phyloP scores from a whole-genome alignment of 2,797 vertebrate genomes.

The Odontamblyopus lacepedii region DNA sequence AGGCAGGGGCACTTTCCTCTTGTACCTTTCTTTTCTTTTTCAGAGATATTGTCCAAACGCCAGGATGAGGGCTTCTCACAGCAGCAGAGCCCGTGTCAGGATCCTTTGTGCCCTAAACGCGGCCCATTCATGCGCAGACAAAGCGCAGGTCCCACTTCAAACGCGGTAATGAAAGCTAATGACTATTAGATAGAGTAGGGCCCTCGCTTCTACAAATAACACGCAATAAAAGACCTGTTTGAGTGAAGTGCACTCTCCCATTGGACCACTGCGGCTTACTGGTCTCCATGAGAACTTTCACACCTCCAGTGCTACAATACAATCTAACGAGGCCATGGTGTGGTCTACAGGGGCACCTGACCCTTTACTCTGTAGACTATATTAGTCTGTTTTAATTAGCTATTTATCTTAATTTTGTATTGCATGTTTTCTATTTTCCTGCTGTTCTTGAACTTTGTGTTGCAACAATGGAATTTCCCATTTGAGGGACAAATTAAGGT shows the following conservation, averaged over 20 bases:
- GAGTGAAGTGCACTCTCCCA: conserved; percentile 45
- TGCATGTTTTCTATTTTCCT: too few relatives aligned
- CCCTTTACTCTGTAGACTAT: background rate
- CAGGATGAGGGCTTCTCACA: conserved; percentile 68
- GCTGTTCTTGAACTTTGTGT: too few relatives aligned
- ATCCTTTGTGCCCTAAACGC: conserved; percentile 83
- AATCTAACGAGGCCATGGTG: conserved; percentile 8
- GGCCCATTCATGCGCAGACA: conserved; percentile 78
- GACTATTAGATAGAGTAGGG: conserved; percentile 87
- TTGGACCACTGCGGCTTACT: conserved; percentile 61
- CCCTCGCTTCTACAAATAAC: conserved; percentile 77
- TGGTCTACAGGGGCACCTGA: conserved; percentile 2
- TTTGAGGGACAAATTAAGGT: too few relatives aligned
- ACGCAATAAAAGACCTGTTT: conserved; percentile 76
- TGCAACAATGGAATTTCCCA: too few relatives aligned
- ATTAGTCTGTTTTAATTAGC: too few relatives aligned
- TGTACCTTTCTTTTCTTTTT: conserved; percentile 13
- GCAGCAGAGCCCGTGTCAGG: conserved; percentile 74
- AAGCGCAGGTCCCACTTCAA: conserved; percentile 85
- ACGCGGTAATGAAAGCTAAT: conserved; percentile 93
- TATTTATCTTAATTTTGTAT: too few relatives aligned
- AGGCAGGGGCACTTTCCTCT: conserved; percentile 24
- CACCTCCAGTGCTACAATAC: conserved; percentile 67
- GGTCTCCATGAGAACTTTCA: conserved; percentile 85
- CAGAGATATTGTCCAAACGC: conserved; percentile 69